Base-by-base conservation (phyloP, 2,888 invertebrate species). In the Archips crataeganus region DNA sequence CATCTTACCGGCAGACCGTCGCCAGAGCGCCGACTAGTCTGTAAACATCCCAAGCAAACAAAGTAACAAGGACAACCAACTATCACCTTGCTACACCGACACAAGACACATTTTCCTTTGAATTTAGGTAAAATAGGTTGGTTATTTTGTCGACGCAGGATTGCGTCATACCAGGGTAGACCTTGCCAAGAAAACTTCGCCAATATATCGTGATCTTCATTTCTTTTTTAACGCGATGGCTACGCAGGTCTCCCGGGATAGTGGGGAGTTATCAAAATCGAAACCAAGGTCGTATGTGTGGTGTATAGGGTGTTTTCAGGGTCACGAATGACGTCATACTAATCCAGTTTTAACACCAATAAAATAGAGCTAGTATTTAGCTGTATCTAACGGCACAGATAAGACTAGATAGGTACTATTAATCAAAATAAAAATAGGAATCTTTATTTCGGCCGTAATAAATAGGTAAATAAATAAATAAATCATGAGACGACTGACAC, bases 1-100 rank as follows among this genome's bases (percentile, higher is more conserved):
- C 67, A 76, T 74, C 73, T 67, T 54, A 36, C 81, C 77, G 84
- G 80, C 76, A 75, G 80, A 72, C 10, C 54, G 75, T 45, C 85
- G 78, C 77, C 67, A 65, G 75, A 81, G 79, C 87, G 87, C 82
- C 89, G 59, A 74, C 64, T 62, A 79, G 89, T 89, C 89, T 89
- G 79, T 79, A 81, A 81, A 83, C 80, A 79, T 75, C 77, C 71
- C 75, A 67, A 23, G 75, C 79, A 75, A 82, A 81, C 76, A 77
- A 63, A 61, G 2, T 42, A 34, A 59, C 13, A n/a, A 77, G 73
- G 54, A 70, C 57, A 51, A 64, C 59, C 1, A 59, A 3, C 10
- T 0, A 13, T 13, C 6, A 8, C 47, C 13, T 36, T 65, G 49
- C 39, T 8, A 23, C 36, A 47, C 13, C 2, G 11, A 13, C 0